Evolutionary conservation across 2,797 vertebrate genomes (phyloP).

Genomic region (Florisuga fusca): DNA sequence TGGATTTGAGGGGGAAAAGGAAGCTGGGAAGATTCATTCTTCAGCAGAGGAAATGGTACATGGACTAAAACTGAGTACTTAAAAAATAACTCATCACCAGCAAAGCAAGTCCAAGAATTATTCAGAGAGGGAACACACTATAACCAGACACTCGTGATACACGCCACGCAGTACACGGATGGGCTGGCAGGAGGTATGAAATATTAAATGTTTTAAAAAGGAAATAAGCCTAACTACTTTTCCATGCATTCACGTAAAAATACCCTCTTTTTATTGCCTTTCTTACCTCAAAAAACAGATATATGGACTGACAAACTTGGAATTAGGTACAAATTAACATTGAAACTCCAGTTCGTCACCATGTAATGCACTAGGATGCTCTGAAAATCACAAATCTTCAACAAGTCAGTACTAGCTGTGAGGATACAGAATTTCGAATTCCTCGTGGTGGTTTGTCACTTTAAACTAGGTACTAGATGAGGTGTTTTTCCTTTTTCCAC

Average conservation of each 20-base stretch:
- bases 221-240: not conserved
- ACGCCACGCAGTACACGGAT: not conserved
- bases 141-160: accelerated
- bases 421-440: not conserved
- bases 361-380: not conserved
- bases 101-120: not conserved
- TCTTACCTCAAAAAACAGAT: not conserved
- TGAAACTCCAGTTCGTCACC: not conserved
- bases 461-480: not conserved
- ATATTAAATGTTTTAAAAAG: constrained; percentile 15
- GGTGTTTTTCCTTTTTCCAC: too few species aligned
- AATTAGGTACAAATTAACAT: not conserved
- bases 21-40: not conserved
- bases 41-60: not conserved
- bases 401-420: not conserved
- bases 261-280: not conserved
- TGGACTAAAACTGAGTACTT: not conserved
- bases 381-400: constrained; percentile 2
- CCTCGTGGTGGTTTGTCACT: not conserved
- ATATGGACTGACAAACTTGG: not conserved
- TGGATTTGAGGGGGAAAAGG: not conserved
- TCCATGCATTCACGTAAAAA: not conserved
- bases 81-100: not conserved
- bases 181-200: not conserved
- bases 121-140: not conserved